phyloP scores from a whole-genome alignment of 2,797 vertebrate genomes.

The Microctenopoma lineatum region DNA sequence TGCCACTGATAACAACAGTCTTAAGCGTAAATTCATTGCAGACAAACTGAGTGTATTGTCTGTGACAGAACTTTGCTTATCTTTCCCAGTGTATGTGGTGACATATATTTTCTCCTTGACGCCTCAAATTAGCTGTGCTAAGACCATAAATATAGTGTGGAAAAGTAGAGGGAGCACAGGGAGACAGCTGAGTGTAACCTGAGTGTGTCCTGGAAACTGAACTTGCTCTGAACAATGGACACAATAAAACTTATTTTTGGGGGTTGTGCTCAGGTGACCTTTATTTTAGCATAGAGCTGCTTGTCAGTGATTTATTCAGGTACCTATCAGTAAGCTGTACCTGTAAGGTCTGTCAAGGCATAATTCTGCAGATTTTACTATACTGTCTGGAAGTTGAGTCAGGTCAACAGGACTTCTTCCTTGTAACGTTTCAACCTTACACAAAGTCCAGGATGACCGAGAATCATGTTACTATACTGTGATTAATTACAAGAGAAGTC shows the following conservation, averaged over 20 bases:
- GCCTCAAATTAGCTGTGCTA: slow-evolving; percentile 23
- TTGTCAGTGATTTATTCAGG: not conserved
- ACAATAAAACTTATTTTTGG: not conserved
- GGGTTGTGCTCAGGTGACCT: not conserved
- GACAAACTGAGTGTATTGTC: slow-evolving; percentile 22
- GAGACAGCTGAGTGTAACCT: not conserved
- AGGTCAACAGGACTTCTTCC: too few species aligned
- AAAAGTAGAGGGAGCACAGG: not conserved
- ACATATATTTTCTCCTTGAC: slow-evolving; percentile 20
- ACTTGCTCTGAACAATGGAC: not conserved
- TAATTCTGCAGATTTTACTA: not conserved
- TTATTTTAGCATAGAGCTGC: too few species aligned
- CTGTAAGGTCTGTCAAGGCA: not conserved
- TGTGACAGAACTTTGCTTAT: slow-evolving; percentile 38
- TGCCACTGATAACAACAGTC: slow-evolving; percentile 7
- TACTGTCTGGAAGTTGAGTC: too few species aligned
- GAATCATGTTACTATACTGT: not conserved
- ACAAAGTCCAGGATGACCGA: too few species aligned
- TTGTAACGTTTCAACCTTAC: too few species aligned
- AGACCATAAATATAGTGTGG: slow-evolving; percentile 10
- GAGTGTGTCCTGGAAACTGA: slow-evolving; percentile 3
- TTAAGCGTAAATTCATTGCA: slow-evolving; percentile 15
- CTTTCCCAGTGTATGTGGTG: slow-evolving; percentile 6
- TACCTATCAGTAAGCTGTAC: not conserved
- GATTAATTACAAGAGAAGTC: too few species aligned